phyloP scores from a whole-genome alignment of 2,113 vertebrate species.

The Nettapus auritus region DNA sequence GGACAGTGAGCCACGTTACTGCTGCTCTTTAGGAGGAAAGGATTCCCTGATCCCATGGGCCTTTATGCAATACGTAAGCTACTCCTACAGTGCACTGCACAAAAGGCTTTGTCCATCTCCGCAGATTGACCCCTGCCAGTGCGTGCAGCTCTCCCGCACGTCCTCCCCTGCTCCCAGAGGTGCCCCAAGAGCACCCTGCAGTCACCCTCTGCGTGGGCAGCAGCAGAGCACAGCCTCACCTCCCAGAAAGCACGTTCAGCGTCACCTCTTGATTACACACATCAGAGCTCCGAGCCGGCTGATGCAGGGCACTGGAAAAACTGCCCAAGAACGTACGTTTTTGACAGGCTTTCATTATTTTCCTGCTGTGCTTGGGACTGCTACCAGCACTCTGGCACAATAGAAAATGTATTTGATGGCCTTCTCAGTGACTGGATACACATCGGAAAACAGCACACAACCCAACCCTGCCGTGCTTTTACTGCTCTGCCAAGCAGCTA shows the following conservation, averaged over 20 bases:
- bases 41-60: neutral
- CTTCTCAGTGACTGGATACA: neutral
- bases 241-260: neutral
- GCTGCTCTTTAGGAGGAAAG: neutral
- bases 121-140: neutral
- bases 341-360: neutral
- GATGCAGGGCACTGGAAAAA: neutral
- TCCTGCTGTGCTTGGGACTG: conserved; percentile 1
- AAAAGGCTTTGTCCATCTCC: neutral
- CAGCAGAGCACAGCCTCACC: neutral
- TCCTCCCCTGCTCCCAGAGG: neutral
- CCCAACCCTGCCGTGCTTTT: neutral
- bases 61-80: fast-evolving
- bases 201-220: neutral
- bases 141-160: neutral
- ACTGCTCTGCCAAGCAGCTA: neutral
- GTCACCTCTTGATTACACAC: neutral
- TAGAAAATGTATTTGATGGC: neutral
- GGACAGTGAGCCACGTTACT: fast-evolving
- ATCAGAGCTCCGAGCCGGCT: neutral
- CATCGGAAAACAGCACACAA: neutral
- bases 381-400: neutral
- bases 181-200: neutral
- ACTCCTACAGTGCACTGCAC: neutral
- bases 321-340: neutral